Conservation (phyloP, 2,113 vertebrate genomes). For the Spilogale gracilis region DNA sequence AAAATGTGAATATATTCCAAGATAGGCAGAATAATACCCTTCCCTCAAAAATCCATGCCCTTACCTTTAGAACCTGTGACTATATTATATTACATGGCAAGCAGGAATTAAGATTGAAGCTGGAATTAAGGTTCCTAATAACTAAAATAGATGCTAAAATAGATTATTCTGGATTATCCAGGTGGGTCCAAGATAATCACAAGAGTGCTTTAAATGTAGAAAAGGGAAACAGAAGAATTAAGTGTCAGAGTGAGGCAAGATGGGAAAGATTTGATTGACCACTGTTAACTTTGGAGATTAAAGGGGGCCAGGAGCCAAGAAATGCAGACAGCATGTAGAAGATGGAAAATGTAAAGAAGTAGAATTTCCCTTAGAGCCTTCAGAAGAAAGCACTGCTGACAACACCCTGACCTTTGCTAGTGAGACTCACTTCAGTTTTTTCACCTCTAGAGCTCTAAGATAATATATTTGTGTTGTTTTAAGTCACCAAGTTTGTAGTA, state of each 20-base stretch:
- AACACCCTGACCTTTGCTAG: not conserved
- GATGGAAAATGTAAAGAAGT: not conserved
- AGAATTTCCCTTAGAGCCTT: not conserved
- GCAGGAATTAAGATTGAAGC: not conserved
- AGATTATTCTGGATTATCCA: not conserved
- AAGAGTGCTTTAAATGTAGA: not conserved
- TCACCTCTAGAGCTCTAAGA: not conserved
- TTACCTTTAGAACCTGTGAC: not conserved
- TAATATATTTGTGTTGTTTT: not conserved
- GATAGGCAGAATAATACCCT: not conserved
- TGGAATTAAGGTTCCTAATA: conserved; percentile 2
- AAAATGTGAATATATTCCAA: not conserved
- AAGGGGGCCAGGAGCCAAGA: not conserved
- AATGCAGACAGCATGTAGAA: not conserved
- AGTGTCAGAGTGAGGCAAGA: not conserved
- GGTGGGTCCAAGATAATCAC: not conserved
- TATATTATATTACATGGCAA: not conserved
- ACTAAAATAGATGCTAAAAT: not conserved
- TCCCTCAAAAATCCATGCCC: not conserved
- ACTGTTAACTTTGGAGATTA: not conserved
- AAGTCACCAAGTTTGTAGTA: not conserved
- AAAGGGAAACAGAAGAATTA: not conserved
- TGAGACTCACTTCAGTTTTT: not conserved
- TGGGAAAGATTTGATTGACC: not conserved
- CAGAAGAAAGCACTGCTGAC: not conserved